A percentile compares a stretch with the other conserved stretches of the same genome.
These are phyloP conservation scores for Geopemphigus sp. DNA, from an alignment of 1,140 invertebrate genomes.

Conservation along the genomic window DNA sequence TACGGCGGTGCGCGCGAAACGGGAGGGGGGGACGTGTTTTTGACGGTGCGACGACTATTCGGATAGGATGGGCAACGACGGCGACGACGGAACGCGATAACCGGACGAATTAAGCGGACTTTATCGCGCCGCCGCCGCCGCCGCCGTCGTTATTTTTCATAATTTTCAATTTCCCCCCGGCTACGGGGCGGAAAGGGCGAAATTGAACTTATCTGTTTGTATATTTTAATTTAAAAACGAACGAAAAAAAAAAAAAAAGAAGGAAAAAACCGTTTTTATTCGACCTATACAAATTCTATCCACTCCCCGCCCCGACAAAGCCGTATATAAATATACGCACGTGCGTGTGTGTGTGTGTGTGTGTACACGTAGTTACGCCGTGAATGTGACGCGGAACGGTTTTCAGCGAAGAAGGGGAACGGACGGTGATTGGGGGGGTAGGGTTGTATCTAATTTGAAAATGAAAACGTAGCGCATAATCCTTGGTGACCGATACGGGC, in stretches of 20 bases:
- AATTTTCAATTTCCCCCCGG: constrained; percentile 46
- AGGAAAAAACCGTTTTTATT: constrained; percentile 11
- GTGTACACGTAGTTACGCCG: too few relatives aligned
- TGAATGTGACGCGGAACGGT: neutral
- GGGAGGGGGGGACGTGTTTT: too few relatives aligned
- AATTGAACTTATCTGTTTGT: constrained; percentile 29
- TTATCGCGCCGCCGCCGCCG: constrained; percentile 2
- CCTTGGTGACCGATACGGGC: constrained; percentile 49
- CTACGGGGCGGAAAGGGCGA: constrained; percentile 1
- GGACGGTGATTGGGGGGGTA: neutral
- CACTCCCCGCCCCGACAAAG: constrained; percentile 21
- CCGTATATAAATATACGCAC: too few relatives aligned
- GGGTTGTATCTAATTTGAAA: constrained; percentile 47
- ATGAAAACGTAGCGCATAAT: constrained; percentile 47
- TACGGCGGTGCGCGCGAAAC: too few relatives aligned
- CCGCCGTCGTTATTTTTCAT: constrained; percentile 29
- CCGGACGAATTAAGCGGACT: constrained; percentile 3
- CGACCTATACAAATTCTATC: constrained; percentile 30
- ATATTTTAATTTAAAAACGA: constrained; percentile 42
- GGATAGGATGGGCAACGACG: too few relatives aligned
- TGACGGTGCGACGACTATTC: too few relatives aligned
- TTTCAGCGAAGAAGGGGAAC: neutral
- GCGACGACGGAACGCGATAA: neutral
- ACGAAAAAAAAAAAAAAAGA: constrained; percentile 5
- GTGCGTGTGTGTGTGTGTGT: too few relatives aligned